Evolutionary conservation across 2,113 vertebrate genomes (phyloP).

Genomic region (Antigone vipio): DNA sequence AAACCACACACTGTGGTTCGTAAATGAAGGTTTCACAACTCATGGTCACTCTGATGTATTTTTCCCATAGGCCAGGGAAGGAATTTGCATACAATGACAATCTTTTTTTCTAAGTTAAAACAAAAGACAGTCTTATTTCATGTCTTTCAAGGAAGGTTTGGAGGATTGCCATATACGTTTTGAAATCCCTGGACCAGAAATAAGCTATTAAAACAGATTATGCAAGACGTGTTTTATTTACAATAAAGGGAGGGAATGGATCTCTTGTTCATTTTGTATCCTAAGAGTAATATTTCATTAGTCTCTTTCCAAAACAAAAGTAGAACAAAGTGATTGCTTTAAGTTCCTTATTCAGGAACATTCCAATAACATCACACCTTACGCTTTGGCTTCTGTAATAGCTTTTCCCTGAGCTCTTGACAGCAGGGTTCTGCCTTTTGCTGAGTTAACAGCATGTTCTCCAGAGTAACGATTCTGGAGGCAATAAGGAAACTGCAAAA

Average conservation of each 20-base stretch:
- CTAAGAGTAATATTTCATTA: not conserved
- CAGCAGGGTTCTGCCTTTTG: not conserved
- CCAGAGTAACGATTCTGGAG: not conserved
- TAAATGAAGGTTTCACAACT: not conserved
- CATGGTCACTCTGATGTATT: not conserved
- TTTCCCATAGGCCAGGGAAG: not conserved
- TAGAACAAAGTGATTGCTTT: not conserved
- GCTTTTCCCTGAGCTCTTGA: not conserved
- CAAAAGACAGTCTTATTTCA: not conserved
- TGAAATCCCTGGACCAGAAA: slow-evolving; percentile 41
- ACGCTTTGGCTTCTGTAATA: not conserved
- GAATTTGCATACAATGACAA: not conserved
- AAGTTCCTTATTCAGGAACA: not conserved
- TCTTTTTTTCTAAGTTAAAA: not conserved
- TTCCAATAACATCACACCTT: slow-evolving; percentile 3
- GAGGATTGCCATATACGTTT: not conserved
- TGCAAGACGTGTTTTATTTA: not conserved
- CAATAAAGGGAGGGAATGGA: not conserved
- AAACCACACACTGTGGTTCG: not conserved
- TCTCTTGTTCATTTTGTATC: not conserved
- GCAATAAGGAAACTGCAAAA: not conserved
- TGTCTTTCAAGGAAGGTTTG: slow-evolving; percentile 23
- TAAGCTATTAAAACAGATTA: not conserved
- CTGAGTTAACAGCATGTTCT: not conserved
- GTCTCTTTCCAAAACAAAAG: not conserved